Base-by-base conservation (phyloP, 2,888 invertebrate genomes). In the Hoplodrina ambigua region DNA sequence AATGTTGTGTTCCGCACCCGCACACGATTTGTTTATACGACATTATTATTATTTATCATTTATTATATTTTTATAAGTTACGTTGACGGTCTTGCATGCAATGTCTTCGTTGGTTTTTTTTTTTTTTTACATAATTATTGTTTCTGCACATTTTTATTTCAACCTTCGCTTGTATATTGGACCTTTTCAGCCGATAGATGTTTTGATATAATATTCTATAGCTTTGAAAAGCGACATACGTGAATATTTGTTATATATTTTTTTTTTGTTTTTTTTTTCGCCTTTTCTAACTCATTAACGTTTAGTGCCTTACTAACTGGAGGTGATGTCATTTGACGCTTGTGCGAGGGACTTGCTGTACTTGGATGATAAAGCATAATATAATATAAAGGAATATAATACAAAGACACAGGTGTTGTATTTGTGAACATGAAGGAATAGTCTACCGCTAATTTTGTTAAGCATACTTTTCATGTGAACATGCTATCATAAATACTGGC, bases 91-190 rank as follows among this genome's bases (percentile, higher is more conserved):
- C 73, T 82, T 85, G 89, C 87, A 90, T 89, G 88, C 84, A 80
- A 75, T 86, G 81, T 87, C 64, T 80, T 82, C 72, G 77, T 82
- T 81, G 83, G 63, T 76, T 57, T 49, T 37, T 64, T 72, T 30
- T 68, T 55, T 37, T 61, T 69, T 57, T 69, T 41, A 54, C 37
- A 76, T n/a, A n/a, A n/a, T 54, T 62, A 59, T 60, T 83, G 83
- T 85, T 78, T 85, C 83, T 90, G 89, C 91, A 87, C 88, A 76
- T 80, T 85, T 83, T 82, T 83, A 82, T 82, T 84, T 72, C 65
- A 77, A 78, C 57, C 82, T 70, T 82, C 74, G 84, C 89, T 93
- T 94, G 94, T 94, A 93, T 91, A 92, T 94, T 94, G 94, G 95
- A 94, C 94, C 94, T 94, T 93, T 89, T 80, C 71, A 60, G 55